Evolutionary conservation across 2,797 vertebrate genomes (phyloP), one percentile per base, ranked within the genome.

Genomic region (Centropyge bicolor): DNA sequence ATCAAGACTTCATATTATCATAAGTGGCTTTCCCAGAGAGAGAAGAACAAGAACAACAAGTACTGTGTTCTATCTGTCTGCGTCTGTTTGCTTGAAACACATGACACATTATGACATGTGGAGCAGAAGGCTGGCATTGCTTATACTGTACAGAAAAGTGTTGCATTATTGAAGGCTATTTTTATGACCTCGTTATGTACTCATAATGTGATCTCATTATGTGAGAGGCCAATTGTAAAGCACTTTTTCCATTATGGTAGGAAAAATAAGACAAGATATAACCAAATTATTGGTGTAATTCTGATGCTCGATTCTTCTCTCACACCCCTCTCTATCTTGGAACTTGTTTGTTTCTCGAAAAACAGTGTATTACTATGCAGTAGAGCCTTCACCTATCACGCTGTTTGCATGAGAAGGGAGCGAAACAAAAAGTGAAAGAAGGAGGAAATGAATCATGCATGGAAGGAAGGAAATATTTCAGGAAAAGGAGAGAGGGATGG

Each of bases 31-130:
- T 89, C 92, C 61, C 93, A 95, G 71, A 87, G 91, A 46, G 93
- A 95, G 84, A 96, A 96, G 88, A 89, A 86, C 88, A 94, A 93
- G 82, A 92, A 57, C 76, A 93, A 87, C 90, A 94, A 93, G 95
- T 95, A 93, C 63, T 35, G 48, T 56, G 0, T 1, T 24, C 22
- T 8, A 4, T 46, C 51, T 68, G 24, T 52, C 6, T 55, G 20
- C 40, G 41, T 38, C 38, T 52, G 36, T 9, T 16, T 63, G 63
- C 17, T 36, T 48, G 5, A 46, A 40, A 41, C 55, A 24, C 56
- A 54, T 11, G 1, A 31, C 41, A 27, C 38, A 54, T 31, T 2
- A 31, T 31, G 2, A 31, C 27, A 31, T 0, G 46, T 27, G 67
- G 10, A 68, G 49, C 24, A 59, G 16, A 57, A 0, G 1, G 19